Conservation (phyloP, 2,888 invertebrate species). For the Imbricaverruca yamaguchii region DNA sequence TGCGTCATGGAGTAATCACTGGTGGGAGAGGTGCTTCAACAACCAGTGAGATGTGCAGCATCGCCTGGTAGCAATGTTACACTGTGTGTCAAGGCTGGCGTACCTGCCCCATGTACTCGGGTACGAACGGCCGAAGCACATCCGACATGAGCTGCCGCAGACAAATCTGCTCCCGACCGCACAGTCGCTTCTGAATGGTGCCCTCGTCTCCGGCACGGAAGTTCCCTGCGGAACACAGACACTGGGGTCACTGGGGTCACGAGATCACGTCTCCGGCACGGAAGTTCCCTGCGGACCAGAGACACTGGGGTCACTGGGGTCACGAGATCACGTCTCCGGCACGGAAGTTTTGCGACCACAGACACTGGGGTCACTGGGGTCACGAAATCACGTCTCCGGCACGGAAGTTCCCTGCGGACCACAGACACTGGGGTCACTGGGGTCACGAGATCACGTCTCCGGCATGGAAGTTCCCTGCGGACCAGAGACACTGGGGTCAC, state of each 20-base stretch:
- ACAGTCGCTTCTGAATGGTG: slow-evolving; percentile 86
- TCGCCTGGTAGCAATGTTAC: too few relatives aligned
- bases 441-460: slow-evolving; percentile 55
- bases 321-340: slow-evolving; percentile 62
- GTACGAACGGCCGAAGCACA: slow-evolving; percentile 77
- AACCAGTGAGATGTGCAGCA: too few relatives aligned
- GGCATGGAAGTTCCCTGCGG: slow-evolving; percentile 75
- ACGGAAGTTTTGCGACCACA: slow-evolving; percentile 62
- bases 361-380: too few relatives aligned
- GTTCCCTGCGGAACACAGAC: slow-evolving; percentile 51
- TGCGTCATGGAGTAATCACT: too few relatives aligned
- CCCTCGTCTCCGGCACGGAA: slow-evolving; percentile 85
- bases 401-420: slow-evolving; percentile 66
- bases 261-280: slow-evolving; percentile 69
- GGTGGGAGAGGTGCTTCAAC: too few relatives aligned
- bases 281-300: slow-evolving; percentile 59
- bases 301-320: too few relatives aligned
- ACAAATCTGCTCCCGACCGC: slow-evolving; percentile 80
- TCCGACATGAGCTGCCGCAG: slow-evolving; percentile 84
- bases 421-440: too few relatives aligned
- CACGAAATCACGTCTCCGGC: slow-evolving; percentile 60
- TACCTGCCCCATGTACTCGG: slow-evolving; percentile 75
- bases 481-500: too few relatives aligned
- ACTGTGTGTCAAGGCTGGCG: slow-evolving; percentile 27
- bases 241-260: too few relatives aligned